Evolutionary conservation across 2,888 invertebrate species (phyloP), one percentile per base, ranked within the genome.

Genomic region (Plagiodera versicolora): DNA sequence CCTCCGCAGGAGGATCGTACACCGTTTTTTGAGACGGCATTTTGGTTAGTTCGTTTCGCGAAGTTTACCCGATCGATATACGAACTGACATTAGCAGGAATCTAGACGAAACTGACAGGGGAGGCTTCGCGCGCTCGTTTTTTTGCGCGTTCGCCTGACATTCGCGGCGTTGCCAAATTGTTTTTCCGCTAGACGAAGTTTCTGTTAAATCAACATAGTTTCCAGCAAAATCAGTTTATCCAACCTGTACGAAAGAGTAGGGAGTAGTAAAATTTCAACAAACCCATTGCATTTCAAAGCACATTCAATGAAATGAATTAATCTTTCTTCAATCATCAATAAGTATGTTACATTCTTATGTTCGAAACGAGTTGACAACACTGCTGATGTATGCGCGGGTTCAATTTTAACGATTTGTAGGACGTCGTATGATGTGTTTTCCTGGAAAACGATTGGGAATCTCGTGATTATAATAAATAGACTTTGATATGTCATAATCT

Each of bases 1-100:
- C 75, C 49, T 82, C 81, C 68, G 84, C 73, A 77, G 86, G 81
- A 46, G 89, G 89, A 68, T 83, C 72, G 77, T 86, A 88, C 69
- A 87, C 80, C 70, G 77, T 74, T 67, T 83, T 83, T 79, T 85
- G 84, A 66, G 84, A 83, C 71, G 85, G 84, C 85, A 85, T 85
- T 76, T 77, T 60, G 30, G 46, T 5, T 10, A 10, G n/a, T 46
- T 5, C 1, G 11, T 19, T 18, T 46, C 49, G 14, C 51, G 56
- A 51, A 53, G 20, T 48, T 32, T 35, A 24, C 10, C 18, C n/a
- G 30, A 17, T 10, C 9, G 18, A 24, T 4, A 39, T 14, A 2
- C 1, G 9, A 35, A 55, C 45, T 6, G 10, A 24, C 16, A 24
- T 28, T 11, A 11, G 16, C 10, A 19, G 54, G 17, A 39, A 32